Percentiles rank a stretch among this genome's conserved stretches.
Conservation (phyloP, 30 jellyfish, hydroid and myxozoan genomes). For the Haliclystus octoradiatus region DNA sequence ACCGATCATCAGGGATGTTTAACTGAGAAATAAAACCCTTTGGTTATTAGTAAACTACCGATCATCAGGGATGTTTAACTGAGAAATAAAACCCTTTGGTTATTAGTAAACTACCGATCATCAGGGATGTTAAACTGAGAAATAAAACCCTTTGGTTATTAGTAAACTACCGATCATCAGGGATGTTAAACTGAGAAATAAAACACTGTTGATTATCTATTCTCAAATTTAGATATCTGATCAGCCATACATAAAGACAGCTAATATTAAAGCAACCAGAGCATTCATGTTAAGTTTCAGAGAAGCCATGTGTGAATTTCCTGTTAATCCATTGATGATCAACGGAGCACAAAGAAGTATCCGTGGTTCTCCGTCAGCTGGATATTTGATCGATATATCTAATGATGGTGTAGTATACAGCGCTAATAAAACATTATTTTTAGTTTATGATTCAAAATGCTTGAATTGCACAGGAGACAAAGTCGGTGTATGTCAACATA, state of each 20-base stretch:
- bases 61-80: no score
- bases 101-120: no score
- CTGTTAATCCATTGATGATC: conserved; percentile 25
- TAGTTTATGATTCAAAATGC: conserved; percentile 77
- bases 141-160: no score
- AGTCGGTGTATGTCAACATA: conserved; percentile 23
- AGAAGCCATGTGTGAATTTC: conserved; percentile 55
- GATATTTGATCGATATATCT: conserved; percentile 46
- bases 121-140: no score
- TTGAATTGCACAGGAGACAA: conserved; percentile 46
- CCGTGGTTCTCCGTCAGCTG: conserved; percentile 57
- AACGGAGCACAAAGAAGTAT: conserved; percentile 4
- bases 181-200: no score
- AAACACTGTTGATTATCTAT: no score
- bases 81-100: no score
- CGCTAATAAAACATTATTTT: conserved; percentile 18
- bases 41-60: no score
- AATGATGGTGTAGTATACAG: conserved; percentile 48
- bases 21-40: no score
- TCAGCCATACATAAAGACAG: conserved; percentile 11
- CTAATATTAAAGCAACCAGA: neutral
- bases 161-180: no score
- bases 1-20: no score
- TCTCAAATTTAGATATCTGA: conserved; percentile 8
- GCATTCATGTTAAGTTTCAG: conserved; percentile 70